These are phyloP conservation scores for Camelus bactrianus DNA, from an alignment of 2,113 vertebrate species.

Conservation along the genomic window DNA sequence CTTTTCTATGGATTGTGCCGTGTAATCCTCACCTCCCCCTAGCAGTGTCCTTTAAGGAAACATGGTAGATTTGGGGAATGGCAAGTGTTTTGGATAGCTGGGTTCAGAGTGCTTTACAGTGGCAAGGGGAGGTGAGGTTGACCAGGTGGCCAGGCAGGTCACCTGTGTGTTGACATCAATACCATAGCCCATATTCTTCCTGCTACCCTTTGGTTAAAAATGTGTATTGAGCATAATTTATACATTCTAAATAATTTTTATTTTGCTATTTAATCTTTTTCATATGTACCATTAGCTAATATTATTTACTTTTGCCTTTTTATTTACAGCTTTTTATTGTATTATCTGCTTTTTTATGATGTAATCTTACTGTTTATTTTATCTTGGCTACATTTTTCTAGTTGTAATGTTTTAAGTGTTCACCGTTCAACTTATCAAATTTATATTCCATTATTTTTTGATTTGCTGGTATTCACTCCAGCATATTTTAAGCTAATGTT, in stretches of 20 bases:
- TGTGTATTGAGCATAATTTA: conserved; percentile 33
- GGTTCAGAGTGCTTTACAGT: background rate
- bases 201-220: background rate
- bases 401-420: background rate
- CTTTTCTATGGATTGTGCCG: conserved; percentile 2
- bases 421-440: background rate
- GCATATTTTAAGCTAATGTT: conserved; percentile 54
- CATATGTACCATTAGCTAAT: conserved; percentile 41
- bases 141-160: background rate
- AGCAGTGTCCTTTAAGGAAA: conserved; percentile 43
- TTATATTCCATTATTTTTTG: conserved; percentile 9
- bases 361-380: conserved; percentile 34
- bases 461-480: conserved; percentile 43
- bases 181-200: background rate
- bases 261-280: conserved; percentile 59
- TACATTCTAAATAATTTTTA: conserved; percentile 58
- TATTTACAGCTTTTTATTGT: conserved; percentile 49
- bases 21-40: background rate
- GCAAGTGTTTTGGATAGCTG: background rate
- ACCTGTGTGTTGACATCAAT: background rate
- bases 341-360: conserved; percentile 38
- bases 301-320: conserved; percentile 53
- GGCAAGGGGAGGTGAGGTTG: background rate
- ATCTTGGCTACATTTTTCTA: conserved; percentile 36
- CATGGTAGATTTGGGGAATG: background rate